phyloP scores from a whole-genome alignment of 1,140 invertebrate genomes.

The Nilaparvata lugens region DNA sequence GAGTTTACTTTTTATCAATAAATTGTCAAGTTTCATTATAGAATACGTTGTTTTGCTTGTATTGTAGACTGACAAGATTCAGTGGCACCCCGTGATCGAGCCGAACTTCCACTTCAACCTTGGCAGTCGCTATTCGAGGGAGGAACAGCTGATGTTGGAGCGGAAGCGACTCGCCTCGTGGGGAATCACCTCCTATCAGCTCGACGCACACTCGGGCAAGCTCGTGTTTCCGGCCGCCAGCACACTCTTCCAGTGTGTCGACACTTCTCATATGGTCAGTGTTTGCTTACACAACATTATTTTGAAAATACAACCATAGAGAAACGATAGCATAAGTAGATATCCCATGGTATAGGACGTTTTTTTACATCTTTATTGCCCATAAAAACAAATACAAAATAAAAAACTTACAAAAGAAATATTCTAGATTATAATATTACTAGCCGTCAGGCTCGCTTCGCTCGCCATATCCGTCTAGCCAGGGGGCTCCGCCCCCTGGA shows the following conservation, averaged over 20 bases:
- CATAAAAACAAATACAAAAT: too few relatives aligned
- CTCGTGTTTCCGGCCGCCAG: conserved; percentile 86
- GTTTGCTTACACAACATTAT: too few relatives aligned
- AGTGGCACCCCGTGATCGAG: conserved; percentile 63
- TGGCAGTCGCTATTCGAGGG: conserved; percentile 54
- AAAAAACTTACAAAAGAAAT: too few relatives aligned
- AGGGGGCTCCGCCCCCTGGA: too few relatives aligned
- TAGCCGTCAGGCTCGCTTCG: too few relatives aligned
- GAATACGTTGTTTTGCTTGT: conserved; percentile 10
- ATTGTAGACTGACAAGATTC: conserved; percentile 35
- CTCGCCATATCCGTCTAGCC: too few relatives aligned
- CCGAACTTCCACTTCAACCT: conserved; percentile 53
- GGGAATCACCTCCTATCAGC: conserved; percentile 90
- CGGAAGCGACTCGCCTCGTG: conserved; percentile 80
- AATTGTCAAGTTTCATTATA: neutral
- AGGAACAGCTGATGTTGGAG: conserved; percentile 86
- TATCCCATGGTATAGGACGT: too few relatives aligned
- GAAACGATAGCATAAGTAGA: too few relatives aligned
- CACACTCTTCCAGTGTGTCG: conserved; percentile 69
- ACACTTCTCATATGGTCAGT: conserved; percentile 56
- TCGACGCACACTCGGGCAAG: conserved; percentile 67
- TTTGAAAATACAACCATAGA: too few relatives aligned
- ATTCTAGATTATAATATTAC: too few relatives aligned
- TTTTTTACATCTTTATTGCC: too few relatives aligned
- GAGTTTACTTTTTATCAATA: neutral